Conservation (phyloP, 37 sponge, comb jelly and placozoan genomes). For the Eunapius fragilis region DNA sequence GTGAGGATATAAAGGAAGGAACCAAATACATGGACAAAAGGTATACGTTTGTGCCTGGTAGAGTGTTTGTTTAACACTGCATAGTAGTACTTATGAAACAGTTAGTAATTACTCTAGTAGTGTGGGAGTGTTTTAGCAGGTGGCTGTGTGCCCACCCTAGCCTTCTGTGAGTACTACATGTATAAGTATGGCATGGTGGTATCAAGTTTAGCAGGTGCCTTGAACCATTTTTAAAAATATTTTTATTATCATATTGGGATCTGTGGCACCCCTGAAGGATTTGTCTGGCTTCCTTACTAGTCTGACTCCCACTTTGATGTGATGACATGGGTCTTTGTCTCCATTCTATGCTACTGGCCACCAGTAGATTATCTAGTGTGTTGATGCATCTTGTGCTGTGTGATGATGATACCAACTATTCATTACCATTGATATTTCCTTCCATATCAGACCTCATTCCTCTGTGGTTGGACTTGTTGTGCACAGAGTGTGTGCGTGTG, state of each 20-base stretch:
- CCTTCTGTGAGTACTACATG: background rate
- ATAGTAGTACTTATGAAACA: background rate
- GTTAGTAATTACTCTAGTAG: background rate
- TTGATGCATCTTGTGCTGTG: too few relatives aligned
- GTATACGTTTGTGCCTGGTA: conserved; percentile 3
- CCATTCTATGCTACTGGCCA: too few relatives aligned
- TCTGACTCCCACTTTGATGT: background rate
- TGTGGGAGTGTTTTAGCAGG: background rate
- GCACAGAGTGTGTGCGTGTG: too few relatives aligned
- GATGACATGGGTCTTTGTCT: background rate
- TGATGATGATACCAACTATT: too few relatives aligned
- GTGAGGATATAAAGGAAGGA: conserved; percentile 53
- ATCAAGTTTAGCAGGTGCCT: background rate
- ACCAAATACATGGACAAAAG: conserved; percentile 67
- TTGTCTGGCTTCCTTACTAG: background rate
- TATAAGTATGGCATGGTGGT: background rate
- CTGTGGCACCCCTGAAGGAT: background rate
- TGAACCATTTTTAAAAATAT: background rate
- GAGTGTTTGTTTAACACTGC: background rate
- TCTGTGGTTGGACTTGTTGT: too few relatives aligned
- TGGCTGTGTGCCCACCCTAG: background rate
- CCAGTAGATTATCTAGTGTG: too few relatives aligned
- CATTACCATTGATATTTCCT: too few relatives aligned
- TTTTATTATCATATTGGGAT: background rate
- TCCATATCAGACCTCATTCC: too few relatives aligned